These are phyloP conservation scores for Ictidomys tridecemlineatus DNA, from an alignment of 2,113 vertebrate species.

Conservation along the genomic window DNA sequence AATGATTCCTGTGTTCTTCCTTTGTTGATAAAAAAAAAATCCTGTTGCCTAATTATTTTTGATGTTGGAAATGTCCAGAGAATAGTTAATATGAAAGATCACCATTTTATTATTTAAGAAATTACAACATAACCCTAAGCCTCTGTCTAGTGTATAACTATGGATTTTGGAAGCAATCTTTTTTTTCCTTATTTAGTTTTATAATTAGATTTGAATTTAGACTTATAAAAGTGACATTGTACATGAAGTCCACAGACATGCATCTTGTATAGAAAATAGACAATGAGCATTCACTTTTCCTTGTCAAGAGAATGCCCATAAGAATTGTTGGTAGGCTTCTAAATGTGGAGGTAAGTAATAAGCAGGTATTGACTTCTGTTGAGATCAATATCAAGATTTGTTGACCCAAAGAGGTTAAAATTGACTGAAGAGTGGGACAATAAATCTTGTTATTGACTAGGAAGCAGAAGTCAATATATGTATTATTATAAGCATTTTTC, in stretches of 20 bases:
- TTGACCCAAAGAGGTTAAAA: constrained; percentile 91
- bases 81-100: constrained; percentile 55
- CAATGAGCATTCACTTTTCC: constrained; percentile 76
- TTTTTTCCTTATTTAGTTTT: constrained; percentile 60
- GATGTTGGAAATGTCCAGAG: constrained; percentile 59
- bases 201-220: constrained; percentile 14
- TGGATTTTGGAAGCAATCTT: constrained; percentile 39
- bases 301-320: constrained; percentile 77
- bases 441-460: constrained; percentile 91
- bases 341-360: constrained; percentile 88
- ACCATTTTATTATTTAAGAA: constrained; percentile 63
- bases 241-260: constrained; percentile 1
- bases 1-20: constrained; percentile 51
- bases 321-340: constrained; percentile 85
- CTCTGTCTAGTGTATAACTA: constrained; percentile 38
- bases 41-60: constrained; percentile 59
- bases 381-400: constrained; percentile 88
- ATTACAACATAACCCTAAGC: constrained; percentile 32
- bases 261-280: constrained; percentile 71
- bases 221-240: constrained; percentile 44
- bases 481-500: constrained; percentile 91
- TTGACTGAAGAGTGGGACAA: constrained; percentile 87
- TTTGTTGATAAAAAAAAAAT: constrained; percentile 71
- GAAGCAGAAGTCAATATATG: constrained; percentile 88
- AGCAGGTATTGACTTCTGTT: constrained; percentile 88